Evolutionary conservation across 2,797 vertebrate genomes (phyloP), one percentile per base, ranked within the genome.

Genomic region (Peromyscus melanophrys): DNA sequence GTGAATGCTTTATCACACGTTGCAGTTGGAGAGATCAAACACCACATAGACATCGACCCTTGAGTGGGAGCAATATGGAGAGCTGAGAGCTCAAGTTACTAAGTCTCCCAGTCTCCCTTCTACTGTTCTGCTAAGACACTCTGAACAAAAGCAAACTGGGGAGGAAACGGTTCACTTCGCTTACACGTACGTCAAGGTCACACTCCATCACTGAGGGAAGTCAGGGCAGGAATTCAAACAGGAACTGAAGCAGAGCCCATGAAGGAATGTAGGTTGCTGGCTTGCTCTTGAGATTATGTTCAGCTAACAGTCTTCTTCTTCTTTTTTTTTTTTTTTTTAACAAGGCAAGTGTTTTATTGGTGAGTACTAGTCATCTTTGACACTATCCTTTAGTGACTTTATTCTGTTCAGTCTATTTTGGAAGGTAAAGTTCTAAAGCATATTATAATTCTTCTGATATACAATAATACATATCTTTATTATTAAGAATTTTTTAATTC

Each of bases 41-140:
- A 17, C 5, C 65, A 2, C 0, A 2, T 0, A 40, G 14, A 77
- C 21, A 21, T 0, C 0, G 61, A 43, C 83, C 75, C 10, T 27
- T 8, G 37, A 31, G 40, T 19, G 6, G 1, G 1, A 73, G 43
- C 46, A 23, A 14, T 4, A 14, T 43, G 52, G 25, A 40, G 40
- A 37, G 37, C 37, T 0, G 7, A 31, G 11, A 8, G 57, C 13
- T 25, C 25, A 7, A 52, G 46, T 46, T 2, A 8, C 23, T n/a
- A 46, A 29, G n/a, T 57, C 23, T 88, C 55, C 67, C 52, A 57
- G 14, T 8, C 14, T 29, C 21, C 46, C 55, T 71, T 87, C 84
- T 69, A 21, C 37, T 55, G 46, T 29, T 19, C 34, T 27, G 14
- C 40, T 1, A 10, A 57, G 57, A 43, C 0, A 73, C 49, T 69